Percentiles rank a stretch among this genome's conserved stretches.
Evolutionary conservation across 2,888 invertebrate genomes (phyloP).

Genomic region (Elmis aenea): DNA sequence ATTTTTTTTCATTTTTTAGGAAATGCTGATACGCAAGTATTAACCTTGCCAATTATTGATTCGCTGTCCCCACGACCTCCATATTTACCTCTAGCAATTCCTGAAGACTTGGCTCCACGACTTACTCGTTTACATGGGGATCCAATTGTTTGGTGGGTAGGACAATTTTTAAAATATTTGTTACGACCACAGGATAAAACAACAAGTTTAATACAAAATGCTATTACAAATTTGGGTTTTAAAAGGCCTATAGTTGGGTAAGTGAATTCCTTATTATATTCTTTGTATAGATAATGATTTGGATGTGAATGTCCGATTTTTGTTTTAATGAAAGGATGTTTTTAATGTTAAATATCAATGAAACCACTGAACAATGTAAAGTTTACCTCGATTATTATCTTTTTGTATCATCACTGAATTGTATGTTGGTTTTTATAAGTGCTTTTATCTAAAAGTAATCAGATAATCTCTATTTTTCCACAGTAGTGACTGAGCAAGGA

Average conservation of each 20-base stretch:
- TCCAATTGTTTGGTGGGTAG: conserved; percentile 97
- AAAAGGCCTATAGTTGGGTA: conserved; percentile 88
- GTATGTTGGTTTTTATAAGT: too few species aligned
- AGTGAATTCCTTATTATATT: too few species aligned
- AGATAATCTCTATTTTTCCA: too few species aligned
- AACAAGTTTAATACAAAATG: conserved; percentile 66
- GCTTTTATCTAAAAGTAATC: too few species aligned
- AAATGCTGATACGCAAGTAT: conserved; percentile 68
- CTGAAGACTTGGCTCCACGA: conserved; percentile 81
- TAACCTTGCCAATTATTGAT: conserved; percentile 92
- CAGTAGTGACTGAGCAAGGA: too few species aligned
- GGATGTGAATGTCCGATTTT: too few species aligned
- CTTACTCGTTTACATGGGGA: conserved; percentile 82
- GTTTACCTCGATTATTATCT: too few species aligned
- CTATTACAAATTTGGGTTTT: conserved; percentile 73
- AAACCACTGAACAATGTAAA: too few species aligned
- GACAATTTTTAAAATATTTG: conserved; percentile 90
- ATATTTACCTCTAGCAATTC: conserved; percentile 85
- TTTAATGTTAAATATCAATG: too few species aligned
- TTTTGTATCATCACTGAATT: too few species aligned
- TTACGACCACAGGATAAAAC: conserved; percentile 75
- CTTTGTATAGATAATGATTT: conserved; percentile 1
- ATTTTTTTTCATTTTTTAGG: too few species aligned
- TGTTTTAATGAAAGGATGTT: too few species aligned
- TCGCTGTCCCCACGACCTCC: conserved; percentile 81